Evolutionary conservation across 92 coral and sea anemone genomes (phyloP), one percentile per base, ranked within the genome.

Genomic region (Galaxea fascicularis): DNA sequence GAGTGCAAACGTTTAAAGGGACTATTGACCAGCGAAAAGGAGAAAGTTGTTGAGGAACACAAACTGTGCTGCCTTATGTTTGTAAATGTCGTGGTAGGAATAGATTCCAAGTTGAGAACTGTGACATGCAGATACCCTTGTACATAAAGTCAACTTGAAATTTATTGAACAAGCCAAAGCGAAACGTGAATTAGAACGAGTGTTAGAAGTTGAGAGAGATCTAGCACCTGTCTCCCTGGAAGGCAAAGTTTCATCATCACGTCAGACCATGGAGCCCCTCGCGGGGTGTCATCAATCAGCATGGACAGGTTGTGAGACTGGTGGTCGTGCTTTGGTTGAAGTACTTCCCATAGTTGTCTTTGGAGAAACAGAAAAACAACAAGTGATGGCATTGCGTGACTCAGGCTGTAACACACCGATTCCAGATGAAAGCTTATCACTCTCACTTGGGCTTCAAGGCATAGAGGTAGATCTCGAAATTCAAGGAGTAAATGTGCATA

Each of bases 101-200:
- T 10, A 79, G 26, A 65, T 79, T 53, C 24, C 31, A 25, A 26
- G 57, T 39, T 20, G 60, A 25, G 35, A 45, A 22, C 77, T 79
- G 84, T 65, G 84, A 25, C 25, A 41, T 79, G 77, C 83, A 47
- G 49, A 67, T 17, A 80, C 85, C 17, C 51, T 65, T 24, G 80
- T 83, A 27, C 87, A 71, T 72, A 64, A 73, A 59, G 87, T 73
- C 24, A 60, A 83, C 80, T 71, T 39, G 65, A 73, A 57, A 44
- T 45, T 73, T 56, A 57, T 53, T 26, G 72, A 83, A 73, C 66
- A 24, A 0, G 62, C 70, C 11, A 83, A 49, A 73, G 70, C 87
- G 9, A 72, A 73, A 17, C 64, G 52, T 29, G 58, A 73, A 83
- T 26, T 21, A 27, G 21, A 31, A n/a, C 8, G n/a, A 76, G 67